phyloP scores from a whole-genome alignment of 2,113 vertebrate species.

The Gnathonemus echidnorhynchus region DNA sequence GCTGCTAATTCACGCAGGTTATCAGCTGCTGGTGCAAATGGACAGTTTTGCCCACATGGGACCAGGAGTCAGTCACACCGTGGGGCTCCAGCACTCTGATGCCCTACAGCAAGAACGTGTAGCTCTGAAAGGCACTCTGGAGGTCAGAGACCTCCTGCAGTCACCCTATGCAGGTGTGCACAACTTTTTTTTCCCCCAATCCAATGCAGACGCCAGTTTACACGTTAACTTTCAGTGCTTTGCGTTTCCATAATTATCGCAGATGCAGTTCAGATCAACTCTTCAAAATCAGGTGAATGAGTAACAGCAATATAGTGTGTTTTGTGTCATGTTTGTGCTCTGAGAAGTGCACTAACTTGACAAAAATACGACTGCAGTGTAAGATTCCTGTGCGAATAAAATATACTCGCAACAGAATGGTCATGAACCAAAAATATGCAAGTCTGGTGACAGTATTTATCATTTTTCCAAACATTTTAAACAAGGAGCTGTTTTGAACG shows the following conservation, averaged over 20 bases:
- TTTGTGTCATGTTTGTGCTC: neutral
- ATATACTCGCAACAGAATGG: neutral
- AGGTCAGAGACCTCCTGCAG: neutral
- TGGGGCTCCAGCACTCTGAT: neutral
- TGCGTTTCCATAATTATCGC: neutral
- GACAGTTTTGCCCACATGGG: neutral
- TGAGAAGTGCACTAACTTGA: neutral
- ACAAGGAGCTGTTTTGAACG: neutral
- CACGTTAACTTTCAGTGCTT: neutral
- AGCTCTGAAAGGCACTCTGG: neutral
- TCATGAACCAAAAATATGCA: neutral
- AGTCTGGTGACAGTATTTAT: neutral
- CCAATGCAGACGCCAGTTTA: neutral
- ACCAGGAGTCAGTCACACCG: neutral
- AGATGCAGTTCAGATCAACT: neutral
- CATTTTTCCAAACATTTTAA: neutral
- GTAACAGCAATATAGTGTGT: neutral
- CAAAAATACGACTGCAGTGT: neutral
- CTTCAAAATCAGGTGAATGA: neutral
- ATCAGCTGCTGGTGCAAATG: neutral
- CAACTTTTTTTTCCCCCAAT: neutral
- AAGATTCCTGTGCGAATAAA: neutral
- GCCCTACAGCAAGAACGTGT: neutral
- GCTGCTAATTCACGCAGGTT: neutral
- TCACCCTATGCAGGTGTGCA: neutral